A percentile compares a stretch with the other conserved stretches of the same genome.
These are phyloP conservation scores for Rissa tridactyla DNA, from an alignment of 2,113 vertebrate species.

Conservation along the genomic window DNA sequence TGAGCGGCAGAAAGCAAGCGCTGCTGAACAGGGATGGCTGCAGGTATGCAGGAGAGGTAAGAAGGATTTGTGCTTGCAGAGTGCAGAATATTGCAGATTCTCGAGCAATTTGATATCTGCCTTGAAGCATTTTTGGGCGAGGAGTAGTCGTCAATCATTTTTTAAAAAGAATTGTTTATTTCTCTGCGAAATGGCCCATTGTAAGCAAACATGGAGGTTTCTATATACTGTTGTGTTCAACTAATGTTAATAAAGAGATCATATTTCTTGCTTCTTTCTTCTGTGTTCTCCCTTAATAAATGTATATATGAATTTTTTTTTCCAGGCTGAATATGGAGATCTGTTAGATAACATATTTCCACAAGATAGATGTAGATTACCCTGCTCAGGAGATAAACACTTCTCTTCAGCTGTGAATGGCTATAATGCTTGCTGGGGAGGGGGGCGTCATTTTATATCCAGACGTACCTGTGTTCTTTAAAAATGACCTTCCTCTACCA, in stretches of 20 bases:
- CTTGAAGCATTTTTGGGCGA: not conserved
- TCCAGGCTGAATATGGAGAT: not conserved
- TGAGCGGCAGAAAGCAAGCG: not conserved
- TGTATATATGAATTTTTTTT: not conserved
- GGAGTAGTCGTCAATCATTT: not conserved
- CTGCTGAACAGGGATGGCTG: not conserved
- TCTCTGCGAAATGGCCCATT: not conserved
- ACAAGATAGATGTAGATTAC: not conserved
- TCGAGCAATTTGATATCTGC: not conserved
- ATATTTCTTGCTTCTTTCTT: not conserved
- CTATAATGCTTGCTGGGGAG: not conserved
- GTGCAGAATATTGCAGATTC: not conserved
- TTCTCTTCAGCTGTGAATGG: not conserved
- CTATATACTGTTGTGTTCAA: not conserved
- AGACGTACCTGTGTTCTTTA: not conserved
- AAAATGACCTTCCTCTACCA: not conserved
- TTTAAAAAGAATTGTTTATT: not conserved
- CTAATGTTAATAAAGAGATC: not conserved
- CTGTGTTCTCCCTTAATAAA: not conserved
- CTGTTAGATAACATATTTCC: not conserved
- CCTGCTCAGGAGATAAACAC: not conserved
- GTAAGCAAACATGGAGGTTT: not conserved
- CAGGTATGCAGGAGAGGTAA: not conserved
- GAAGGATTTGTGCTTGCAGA: not conserved
- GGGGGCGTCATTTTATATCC: not conserved